phyloP scores from a whole-genome alignment of 2,113 vertebrate species.

The Grammomys surdaster region DNA sequence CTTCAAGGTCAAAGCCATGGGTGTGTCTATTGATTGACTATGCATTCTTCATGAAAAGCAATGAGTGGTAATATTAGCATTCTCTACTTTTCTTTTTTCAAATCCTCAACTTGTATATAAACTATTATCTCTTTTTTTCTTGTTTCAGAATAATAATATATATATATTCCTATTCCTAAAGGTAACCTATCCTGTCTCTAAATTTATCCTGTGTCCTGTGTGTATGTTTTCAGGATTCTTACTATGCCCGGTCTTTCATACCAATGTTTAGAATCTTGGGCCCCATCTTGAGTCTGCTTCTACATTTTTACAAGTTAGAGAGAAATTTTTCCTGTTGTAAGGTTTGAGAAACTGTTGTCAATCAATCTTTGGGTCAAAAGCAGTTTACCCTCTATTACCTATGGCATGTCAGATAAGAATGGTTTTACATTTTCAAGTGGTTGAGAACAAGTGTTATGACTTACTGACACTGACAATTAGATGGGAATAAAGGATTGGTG shows the following conservation, averaged over 20 bases:
- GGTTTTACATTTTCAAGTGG: not conserved
- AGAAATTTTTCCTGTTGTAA: not conserved
- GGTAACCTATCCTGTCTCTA: not conserved
- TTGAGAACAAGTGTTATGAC: conserved; percentile 53
- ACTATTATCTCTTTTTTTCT: not conserved
- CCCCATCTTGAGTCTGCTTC: not conserved
- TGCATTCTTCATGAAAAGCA: not conserved
- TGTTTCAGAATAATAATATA: conserved; percentile 3
- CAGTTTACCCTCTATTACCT: not conserved
- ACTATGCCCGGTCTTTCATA: not conserved
- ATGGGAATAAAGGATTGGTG: conserved; percentile 19
- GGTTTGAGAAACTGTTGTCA: not conserved
- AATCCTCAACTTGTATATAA: not conserved
- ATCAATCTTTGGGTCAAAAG: no score
- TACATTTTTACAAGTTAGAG: not conserved
- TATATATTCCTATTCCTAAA: not conserved
- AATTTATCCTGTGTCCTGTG: not conserved
- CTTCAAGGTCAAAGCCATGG: not conserved
- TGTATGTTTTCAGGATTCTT: not conserved
- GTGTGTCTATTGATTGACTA: not conserved
- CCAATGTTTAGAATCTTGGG: not conserved
- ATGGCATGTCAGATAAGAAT: not conserved
- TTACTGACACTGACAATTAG: conserved; percentile 33
- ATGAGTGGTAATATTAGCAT: not conserved
- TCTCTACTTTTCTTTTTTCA: not conserved